A percentile compares a stretch with the other conserved stretches of the same genome.
These are phyloP conservation scores for Peromyscus californicus DNA, from an alignment of 2,113 vertebrate species.

Conservation along the genomic window DNA sequence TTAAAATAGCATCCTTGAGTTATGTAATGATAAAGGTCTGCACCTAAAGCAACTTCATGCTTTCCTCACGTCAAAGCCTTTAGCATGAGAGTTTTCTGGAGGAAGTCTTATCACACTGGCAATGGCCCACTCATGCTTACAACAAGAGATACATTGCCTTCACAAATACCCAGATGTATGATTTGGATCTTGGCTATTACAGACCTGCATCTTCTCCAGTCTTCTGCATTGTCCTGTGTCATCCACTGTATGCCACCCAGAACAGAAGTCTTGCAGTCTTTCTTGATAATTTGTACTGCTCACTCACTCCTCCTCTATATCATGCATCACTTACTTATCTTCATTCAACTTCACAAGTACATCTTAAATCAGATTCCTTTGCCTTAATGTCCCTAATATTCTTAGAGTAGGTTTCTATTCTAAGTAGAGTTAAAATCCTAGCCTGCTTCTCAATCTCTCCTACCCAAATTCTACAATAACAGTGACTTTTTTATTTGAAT, in stretches of 20 bases:
- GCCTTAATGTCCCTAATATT: not conserved
- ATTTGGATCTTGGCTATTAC: not conserved
- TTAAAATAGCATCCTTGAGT: not conserved
- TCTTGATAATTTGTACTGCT: not conserved
- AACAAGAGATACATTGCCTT: not conserved
- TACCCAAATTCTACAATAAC: not conserved
- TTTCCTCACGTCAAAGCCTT: not conserved
- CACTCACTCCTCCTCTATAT: not conserved
- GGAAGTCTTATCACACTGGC: not conserved
- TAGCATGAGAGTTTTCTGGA: not conserved
- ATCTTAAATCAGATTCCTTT: not conserved
- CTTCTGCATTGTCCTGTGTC: not conserved
- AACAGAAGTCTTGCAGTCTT: constrained; percentile 38
- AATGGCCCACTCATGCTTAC: not conserved
- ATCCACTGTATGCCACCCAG: constrained; percentile 28
- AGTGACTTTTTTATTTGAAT: not conserved
- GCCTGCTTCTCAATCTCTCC: not conserved
- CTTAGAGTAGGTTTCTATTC: not conserved
- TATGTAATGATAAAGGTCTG: not conserved
- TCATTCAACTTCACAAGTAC: not conserved
- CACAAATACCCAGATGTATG: not conserved
- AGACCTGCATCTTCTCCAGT: constrained; percentile 1
- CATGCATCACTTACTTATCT: not conserved
- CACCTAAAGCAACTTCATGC: not conserved
- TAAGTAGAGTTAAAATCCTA: not conserved